Conservation (phyloP, 2,113 vertebrate species). For the Heloderma charlesbogerti region DNA sequence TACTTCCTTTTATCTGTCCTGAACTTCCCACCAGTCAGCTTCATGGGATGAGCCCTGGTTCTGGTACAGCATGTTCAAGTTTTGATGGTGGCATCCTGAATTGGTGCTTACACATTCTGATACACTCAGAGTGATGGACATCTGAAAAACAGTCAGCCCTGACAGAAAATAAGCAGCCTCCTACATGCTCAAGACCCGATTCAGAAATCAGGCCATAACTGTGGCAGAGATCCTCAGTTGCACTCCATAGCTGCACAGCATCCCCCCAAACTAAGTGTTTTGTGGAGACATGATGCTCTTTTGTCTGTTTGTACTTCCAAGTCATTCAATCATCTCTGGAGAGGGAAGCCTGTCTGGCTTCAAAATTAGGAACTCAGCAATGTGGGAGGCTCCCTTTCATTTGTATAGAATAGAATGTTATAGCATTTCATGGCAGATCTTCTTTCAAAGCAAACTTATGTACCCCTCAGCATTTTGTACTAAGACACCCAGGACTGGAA, state of each 20-base stretch:
- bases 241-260: neutral
- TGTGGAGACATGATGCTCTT: neutral
- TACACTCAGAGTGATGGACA: neutral
- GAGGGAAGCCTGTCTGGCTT: neutral
- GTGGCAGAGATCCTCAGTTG: neutral
- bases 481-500: constrained; percentile 2
- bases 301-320: constrained; percentile 16
- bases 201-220: neutral
- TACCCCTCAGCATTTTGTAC: constrained; percentile 10
- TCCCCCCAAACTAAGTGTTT: neutral
- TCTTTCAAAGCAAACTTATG: constrained; percentile 20
- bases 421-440: constrained; percentile 2
- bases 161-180: neutral
- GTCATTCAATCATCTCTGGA: neutral
- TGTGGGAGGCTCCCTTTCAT: constrained; percentile 3
- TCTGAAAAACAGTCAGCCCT: neutral
- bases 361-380: neutral
- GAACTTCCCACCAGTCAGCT: no score
- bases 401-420: neutral
- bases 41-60: no score
- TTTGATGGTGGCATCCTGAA: neutral
- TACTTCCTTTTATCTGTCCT: no score
- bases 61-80: no score
- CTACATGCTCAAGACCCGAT: neutral
- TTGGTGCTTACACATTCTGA: neutral